Conservation (phyloP, 2,888 invertebrate species). For the Ligdia adustata region DNA sequence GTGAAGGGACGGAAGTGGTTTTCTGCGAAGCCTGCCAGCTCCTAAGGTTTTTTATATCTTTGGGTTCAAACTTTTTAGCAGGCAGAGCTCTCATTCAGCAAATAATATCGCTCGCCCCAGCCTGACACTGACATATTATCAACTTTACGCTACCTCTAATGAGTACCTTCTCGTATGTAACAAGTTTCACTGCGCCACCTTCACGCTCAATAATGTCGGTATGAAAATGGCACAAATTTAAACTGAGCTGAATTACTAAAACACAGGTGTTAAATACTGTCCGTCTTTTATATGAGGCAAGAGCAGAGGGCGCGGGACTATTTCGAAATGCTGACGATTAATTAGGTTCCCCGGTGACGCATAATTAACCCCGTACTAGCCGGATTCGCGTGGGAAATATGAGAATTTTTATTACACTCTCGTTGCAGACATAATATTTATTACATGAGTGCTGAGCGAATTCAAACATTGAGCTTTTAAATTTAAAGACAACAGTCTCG, state of each 20-base stretch:
- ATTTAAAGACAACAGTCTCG: constrained; percentile 51
- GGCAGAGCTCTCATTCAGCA: constrained; percentile 30
- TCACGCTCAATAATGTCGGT: constrained; percentile 41
- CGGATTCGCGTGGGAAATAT: constrained; percentile 40
- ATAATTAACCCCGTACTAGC: constrained; percentile 54
- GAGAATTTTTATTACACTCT: constrained; percentile 31
- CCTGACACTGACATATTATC: constrained; percentile 19
- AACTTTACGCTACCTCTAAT: constrained; percentile 32
- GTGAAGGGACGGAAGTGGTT: constrained; percentile 34
- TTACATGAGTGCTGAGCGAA: constrained; percentile 26
- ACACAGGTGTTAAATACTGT: constrained; percentile 58
- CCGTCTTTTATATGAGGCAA: constrained; percentile 50
- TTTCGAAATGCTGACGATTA: constrained; percentile 50
- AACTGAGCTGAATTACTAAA: constrained; percentile 53
- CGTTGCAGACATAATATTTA: constrained; percentile 8
- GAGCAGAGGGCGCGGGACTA: constrained; percentile 29
- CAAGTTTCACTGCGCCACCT: constrained; percentile 33
- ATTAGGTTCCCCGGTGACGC: constrained; percentile 57
- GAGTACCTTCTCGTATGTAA: constrained; percentile 23
- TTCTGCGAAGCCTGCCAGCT: constrained; percentile 20
- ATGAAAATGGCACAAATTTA: constrained; percentile 50
- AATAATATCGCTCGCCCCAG: constrained; percentile 19
- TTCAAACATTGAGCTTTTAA: constrained; percentile 37
- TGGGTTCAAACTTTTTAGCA: constrained; percentile 18
- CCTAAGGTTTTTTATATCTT: constrained; percentile 31